Evolutionary conservation across 2,113 vertebrate species (phyloP).

Genomic region (Antechinus flavipes): DNA sequence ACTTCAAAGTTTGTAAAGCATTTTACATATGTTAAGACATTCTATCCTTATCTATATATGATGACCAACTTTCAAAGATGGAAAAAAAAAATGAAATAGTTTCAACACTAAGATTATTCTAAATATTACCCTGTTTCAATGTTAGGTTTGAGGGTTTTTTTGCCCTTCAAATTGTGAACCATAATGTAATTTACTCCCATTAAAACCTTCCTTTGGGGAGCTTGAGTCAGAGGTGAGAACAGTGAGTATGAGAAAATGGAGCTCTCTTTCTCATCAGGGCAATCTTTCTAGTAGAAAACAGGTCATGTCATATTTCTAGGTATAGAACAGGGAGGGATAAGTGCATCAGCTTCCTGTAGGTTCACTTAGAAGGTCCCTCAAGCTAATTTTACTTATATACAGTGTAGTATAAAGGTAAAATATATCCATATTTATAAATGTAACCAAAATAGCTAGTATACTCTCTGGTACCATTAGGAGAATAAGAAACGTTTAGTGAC

Average conservation of each 20-base stretch:
- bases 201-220: neutral
- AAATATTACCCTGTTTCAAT: neutral
- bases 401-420: neutral
- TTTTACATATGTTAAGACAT: neutral
- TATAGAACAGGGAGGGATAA: neutral
- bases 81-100: neutral
- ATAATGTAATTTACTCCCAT: neutral
- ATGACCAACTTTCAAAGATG: neutral
- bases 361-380: neutral
- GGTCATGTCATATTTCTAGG: neutral
- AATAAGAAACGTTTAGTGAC: neutral
- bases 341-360: neutral
- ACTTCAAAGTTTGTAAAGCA: too few species aligned
- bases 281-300: neutral
- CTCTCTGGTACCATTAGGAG: neutral
- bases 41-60: neutral
- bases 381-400: neutral
- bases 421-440: neutral
- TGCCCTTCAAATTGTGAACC: neutral
- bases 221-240: neutral
- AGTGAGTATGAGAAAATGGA: neutral
- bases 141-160: neutral
- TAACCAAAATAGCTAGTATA: neutral
- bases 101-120: neutral
- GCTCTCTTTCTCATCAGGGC: neutral